These are phyloP conservation scores for Petrophora chlorosata DNA, from an alignment of 2,888 invertebrate genomes.

Conservation along the genomic window DNA sequence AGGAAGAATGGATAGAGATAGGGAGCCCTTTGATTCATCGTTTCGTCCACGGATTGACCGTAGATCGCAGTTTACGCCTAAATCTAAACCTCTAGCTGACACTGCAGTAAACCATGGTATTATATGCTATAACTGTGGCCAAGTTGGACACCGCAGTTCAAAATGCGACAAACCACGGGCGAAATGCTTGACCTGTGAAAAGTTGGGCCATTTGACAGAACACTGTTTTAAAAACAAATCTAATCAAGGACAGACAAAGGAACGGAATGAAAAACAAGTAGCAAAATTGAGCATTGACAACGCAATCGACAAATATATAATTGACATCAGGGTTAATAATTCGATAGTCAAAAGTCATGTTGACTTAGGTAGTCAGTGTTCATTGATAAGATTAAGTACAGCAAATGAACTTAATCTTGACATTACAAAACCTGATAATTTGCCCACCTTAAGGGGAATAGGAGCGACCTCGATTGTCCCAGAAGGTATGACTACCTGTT, in stretches of 20 bases:
- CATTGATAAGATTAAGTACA: constrained; percentile 28
- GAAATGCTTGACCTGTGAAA: background rate
- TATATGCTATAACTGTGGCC: constrained; percentile 26
- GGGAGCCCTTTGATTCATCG: constrained; percentile 3
- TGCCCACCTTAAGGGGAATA: background rate
- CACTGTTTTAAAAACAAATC: constrained; percentile 3
- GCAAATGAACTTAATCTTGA: constrained; percentile 3
- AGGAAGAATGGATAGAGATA: too few species aligned
- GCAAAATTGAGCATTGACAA: background rate
- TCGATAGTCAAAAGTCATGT: constrained; percentile 22
- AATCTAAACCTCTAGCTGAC: background rate
- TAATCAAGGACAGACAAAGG: background rate
- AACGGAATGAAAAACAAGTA: background rate
- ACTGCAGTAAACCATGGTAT: constrained; percentile 4
- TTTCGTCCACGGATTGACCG: background rate
- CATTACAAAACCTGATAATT: background rate
- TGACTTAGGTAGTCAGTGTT: constrained; percentile 41
- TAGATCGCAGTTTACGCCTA: background rate
- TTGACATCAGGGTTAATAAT: background rate
- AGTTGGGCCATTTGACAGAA: constrained; percentile 5
- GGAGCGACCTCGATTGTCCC: too few species aligned
- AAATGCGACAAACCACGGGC: constrained; percentile 3
- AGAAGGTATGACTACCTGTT: too few species aligned
- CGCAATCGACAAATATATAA: background rate
- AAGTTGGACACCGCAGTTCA: constrained; percentile 31